Conservation (phyloP, 1,140 invertebrate genomes). For the Mactra quadrangularis region DNA sequence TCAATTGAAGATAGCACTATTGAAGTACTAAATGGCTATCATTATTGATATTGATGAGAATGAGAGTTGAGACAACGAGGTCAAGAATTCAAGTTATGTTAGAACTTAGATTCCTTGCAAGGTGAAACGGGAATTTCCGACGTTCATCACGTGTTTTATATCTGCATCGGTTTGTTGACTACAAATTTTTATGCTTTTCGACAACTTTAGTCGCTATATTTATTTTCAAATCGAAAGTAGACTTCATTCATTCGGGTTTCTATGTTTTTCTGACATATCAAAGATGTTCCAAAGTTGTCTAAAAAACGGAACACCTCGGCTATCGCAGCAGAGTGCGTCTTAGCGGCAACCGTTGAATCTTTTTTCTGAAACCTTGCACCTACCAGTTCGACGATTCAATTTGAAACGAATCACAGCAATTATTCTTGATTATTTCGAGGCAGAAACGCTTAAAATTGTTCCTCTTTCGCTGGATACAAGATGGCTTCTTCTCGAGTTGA, state of each 20-base stretch:
- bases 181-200: no score
- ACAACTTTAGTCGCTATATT: no score
- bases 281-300: conserved; percentile 56
- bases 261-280: conserved; percentile 45
- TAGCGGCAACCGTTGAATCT: not conserved
- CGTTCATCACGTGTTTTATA: no score
- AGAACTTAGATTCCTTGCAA: no score
- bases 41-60: no score
- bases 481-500: not conserved
- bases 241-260: conserved; percentile 37
- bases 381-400: not conserved
- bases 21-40: no score
- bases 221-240: conserved; percentile 18
- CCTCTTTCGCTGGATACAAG: not conserved
- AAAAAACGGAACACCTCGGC: conserved; percentile 58
- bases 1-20: no score
- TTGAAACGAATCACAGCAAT: not conserved
- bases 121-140: no score
- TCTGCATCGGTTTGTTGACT: no score
- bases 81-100: no score
- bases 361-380: not conserved
- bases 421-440: no score
- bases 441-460: not conserved
- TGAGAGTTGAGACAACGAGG: no score
- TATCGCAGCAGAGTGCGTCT: conserved; percentile 19